A percentile compares a stretch with the other conserved stretches of the same genome.
Conservation (phyloP, 2,888 invertebrate genomes). For the Myopa testacea region DNA sequence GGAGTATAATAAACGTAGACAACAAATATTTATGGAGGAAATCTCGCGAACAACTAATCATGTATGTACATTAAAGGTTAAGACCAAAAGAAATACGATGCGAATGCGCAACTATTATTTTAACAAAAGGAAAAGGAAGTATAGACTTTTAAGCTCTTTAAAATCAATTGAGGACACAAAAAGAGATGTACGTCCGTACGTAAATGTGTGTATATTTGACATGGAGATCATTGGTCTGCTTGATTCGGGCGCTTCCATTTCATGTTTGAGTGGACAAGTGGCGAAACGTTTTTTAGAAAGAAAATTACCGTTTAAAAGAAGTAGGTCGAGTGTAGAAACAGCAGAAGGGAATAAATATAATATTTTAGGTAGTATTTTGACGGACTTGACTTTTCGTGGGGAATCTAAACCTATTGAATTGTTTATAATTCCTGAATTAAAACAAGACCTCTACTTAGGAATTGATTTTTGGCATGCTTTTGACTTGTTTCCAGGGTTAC, state of each 20-base stretch:
- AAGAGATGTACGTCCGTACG: neutral
- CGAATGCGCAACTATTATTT: slow-evolving; percentile 13
- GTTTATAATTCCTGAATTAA: slow-evolving; percentile 33
- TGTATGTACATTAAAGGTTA: neutral
- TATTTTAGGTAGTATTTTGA: slow-evolving; percentile 19
- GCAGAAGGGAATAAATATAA: slow-evolving; percentile 26
- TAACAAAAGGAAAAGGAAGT: slow-evolving; percentile 2
- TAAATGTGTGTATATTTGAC: slow-evolving; percentile 7
- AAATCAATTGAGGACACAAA: neutral
- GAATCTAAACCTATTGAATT: slow-evolving; percentile 26
- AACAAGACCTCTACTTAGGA: slow-evolving; percentile 36
- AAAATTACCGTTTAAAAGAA: neutral
- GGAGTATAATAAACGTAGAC: slow-evolving; percentile 6
- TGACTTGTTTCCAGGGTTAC: slow-evolving; percentile 10
- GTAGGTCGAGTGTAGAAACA: neutral
- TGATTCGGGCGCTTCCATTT: slow-evolving; percentile 19
- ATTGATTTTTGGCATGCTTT: slow-evolving; percentile 12
- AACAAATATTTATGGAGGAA: slow-evolving; percentile 2
- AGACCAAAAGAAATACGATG: neutral
- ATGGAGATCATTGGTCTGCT: neutral
- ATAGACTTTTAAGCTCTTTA: neutral
- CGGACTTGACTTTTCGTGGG: slow-evolving; percentile 25
- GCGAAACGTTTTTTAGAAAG: slow-evolving; percentile 1
- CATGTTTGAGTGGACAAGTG: slow-evolving; percentile 13
- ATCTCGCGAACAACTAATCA: neutral